Base-by-base conservation (phyloP, 37 sponge, comb jelly and placozoan genomes). In the Chondrosia reniformis region DNA sequence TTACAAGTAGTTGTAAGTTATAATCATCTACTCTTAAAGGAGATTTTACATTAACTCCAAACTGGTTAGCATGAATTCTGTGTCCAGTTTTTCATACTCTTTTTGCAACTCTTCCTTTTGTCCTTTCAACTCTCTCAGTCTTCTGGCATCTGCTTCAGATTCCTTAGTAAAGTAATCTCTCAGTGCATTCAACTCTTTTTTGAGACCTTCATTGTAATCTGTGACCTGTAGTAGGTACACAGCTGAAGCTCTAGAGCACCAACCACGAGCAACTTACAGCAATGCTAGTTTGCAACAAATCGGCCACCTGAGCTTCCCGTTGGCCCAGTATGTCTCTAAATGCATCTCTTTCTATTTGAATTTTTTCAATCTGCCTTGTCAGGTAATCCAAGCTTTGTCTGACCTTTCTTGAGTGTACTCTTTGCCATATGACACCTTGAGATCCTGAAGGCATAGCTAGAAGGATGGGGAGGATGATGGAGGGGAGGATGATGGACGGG, bases 301-400 rank as follows among this genome's bases (percentile, higher is more conserved):
- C 27, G 22, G 46, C 31, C 17, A 88, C 83, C n/a, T 82, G 84
- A 8, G 27, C 40, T 52, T 88, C 88, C 41, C 80, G 13, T 33
- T 55, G 39, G 39, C 38, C 46, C 25, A 88, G 67, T 37, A 77
- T 57, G 28, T 79, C 74, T 52, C 81, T 78, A 37, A 88, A 62
- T 1, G 76, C 75, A 75, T 83, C 78, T 55, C 75, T 78, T 67
- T 88, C 82, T 3, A 33, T 78, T 80, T 88, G 76, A 12, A 83
- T 79, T 0, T 39, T 36, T 28, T 83, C 84, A 71, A 75, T 76
- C 39, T 83, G 79, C 24, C 30, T 40, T 27, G 71, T 79, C 36
- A 88, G 74, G 34, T 75, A 67, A 3, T 83, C 76, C 6, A 88
- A 71, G 32, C 82, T 75, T 24, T 49, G 76, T 25, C 80, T 25